A percentile compares a stretch with the other conserved stretches of the same genome.
phyloP scores from a whole-genome alignment of 2,113 vertebrate species.

The Plotosus lineatus region DNA sequence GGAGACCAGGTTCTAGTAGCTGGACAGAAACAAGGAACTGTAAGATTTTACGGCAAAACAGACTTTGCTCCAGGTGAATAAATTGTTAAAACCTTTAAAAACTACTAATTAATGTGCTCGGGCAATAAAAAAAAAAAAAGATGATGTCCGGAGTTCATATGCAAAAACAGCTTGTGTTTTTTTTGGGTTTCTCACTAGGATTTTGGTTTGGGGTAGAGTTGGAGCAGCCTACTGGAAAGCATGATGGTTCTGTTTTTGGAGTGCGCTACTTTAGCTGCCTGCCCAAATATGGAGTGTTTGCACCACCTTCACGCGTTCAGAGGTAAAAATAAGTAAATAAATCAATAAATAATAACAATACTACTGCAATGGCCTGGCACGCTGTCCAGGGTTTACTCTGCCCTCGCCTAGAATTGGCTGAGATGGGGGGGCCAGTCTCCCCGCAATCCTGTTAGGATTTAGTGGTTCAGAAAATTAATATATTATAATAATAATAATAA shows the following conservation, averaged over 20 bases:
- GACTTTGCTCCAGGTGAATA: constrained; percentile 86
- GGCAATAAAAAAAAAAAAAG: too few relatives aligned
- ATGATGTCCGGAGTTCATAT: too few relatives aligned
- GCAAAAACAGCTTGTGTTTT: too few relatives aligned
- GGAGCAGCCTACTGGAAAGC: constrained; percentile 86
- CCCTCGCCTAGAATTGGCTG: too few relatives aligned
- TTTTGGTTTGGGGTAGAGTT: constrained; percentile 90
- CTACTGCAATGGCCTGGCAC: too few relatives aligned
- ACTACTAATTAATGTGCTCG: too few relatives aligned
- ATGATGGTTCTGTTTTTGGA: constrained; percentile 88
- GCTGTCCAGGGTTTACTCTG: too few relatives aligned
- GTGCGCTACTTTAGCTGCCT: constrained; percentile 89
- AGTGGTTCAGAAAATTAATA: background rate
- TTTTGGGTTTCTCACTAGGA: constrained; percentile 66
- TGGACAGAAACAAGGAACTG: constrained; percentile 83
- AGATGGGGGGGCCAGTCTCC: too few relatives aligned
- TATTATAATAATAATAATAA: too few relatives aligned
- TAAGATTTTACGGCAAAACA: constrained; percentile 88
- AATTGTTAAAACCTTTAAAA: background rate
- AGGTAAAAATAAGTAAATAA: too few relatives aligned
- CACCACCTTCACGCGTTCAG: constrained; percentile 87
- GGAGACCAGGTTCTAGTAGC: constrained; percentile 89
- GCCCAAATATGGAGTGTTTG: constrained; percentile 87
- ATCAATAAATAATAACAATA: too few relatives aligned
- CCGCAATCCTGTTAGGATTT: too few relatives aligned